Evolutionary conservation across 2,797 vertebrate genomes (phyloP).

Genomic region (Columba guinea): DNA sequence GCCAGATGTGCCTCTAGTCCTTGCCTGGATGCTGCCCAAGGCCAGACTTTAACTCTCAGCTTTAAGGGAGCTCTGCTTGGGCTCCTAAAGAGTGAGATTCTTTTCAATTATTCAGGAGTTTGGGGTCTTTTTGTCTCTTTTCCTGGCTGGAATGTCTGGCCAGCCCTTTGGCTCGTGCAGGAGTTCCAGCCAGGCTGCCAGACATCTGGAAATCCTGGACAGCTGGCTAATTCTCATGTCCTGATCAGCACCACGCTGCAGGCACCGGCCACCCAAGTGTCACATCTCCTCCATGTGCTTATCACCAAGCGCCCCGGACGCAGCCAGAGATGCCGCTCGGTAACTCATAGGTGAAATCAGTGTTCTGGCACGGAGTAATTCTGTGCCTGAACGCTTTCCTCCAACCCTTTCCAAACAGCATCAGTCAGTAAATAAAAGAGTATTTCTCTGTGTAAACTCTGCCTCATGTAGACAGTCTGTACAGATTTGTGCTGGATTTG

Average conservation of each 20-base stretch:
- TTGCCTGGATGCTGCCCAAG: background rate
- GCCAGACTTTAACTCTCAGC: background rate
- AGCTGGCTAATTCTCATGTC: background rate
- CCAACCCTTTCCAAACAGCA: background rate
- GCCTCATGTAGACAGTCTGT: background rate
- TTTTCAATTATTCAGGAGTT: background rate
- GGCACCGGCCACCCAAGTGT: background rate
- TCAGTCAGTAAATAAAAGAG: background rate
- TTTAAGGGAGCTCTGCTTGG: background rate
- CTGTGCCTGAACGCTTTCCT: background rate
- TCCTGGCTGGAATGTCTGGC: background rate
- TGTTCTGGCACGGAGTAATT: background rate
- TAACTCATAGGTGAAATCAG: background rate
- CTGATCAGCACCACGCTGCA: background rate
- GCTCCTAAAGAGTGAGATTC: background rate
- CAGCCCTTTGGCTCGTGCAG: background rate
- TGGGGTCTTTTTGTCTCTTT: background rate
- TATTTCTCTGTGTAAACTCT: slow-evolving; percentile 4
- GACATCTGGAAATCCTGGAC: slow-evolving; percentile 46
- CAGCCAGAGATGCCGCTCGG: background rate
- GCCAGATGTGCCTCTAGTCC: background rate
- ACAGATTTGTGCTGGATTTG: background rate
- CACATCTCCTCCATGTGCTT: background rate
- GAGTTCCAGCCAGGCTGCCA: slow-evolving; percentile 22
- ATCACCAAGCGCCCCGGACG: background rate